Conservation (phyloP, 2,113 vertebrate genomes). For the Tachuris rubrigastra region DNA sequence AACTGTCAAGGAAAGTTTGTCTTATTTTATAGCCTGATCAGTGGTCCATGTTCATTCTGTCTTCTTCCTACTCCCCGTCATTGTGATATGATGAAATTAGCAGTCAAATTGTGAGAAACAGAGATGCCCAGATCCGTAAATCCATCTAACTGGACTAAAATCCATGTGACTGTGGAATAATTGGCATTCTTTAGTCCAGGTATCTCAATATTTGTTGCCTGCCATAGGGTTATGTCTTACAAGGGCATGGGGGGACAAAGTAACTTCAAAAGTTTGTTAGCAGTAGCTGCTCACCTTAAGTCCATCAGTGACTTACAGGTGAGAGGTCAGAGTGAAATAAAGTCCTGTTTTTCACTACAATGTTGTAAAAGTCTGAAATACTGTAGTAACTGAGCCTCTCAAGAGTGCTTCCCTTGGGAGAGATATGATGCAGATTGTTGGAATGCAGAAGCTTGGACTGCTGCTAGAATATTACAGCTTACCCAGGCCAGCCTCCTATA, state of each 20-base stretch:
- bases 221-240: background rate
- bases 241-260: background rate
- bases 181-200: background rate
- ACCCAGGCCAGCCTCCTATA: background rate
- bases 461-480: background rate
- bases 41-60: background rate
- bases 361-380: background rate
- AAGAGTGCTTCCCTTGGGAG: background rate
- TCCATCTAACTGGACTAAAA: background rate
- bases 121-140: background rate
- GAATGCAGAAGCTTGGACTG: background rate
- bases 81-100: background rate
- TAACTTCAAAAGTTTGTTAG: background rate
- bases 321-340: background rate
- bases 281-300: background rate
- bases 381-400: background rate
- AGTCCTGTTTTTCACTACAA: background rate
- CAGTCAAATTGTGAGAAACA: background rate
- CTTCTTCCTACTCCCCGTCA: background rate
- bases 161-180: background rate
- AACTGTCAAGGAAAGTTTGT: conserved; percentile 29
- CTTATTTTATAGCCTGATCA: conserved; percentile 26
- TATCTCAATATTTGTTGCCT: background rate
- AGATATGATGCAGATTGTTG: background rate
- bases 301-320: background rate